Evolutionary conservation across 1,140 invertebrate species (phyloP).

Genomic region (Drosophila ogumai): DNA sequence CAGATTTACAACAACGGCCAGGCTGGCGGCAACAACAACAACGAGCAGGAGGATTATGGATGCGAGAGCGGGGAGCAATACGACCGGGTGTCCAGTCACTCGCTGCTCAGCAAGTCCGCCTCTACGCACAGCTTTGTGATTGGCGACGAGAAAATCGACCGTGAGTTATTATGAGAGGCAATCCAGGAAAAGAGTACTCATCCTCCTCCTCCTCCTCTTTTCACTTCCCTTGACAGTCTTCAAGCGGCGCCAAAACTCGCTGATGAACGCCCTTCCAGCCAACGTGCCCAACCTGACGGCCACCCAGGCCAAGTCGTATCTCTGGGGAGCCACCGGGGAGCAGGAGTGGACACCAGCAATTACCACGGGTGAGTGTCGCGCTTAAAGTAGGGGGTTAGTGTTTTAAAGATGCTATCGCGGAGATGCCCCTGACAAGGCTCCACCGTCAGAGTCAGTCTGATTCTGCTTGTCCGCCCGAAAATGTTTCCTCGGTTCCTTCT

Average conservation of each 20-base stretch:
- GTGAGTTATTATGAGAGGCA: constrained; percentile 30
- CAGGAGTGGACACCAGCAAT: constrained; percentile 98
- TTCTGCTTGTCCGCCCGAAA: not conserved
- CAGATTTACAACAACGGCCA: constrained; percentile 16
- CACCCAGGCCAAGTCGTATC: constrained; percentile 89
- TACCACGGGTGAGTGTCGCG: constrained; percentile 91
- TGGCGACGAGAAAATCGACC: constrained; percentile 65
- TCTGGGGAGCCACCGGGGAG: constrained; percentile 96
- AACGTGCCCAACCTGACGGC: constrained; percentile 70
- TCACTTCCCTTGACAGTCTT: constrained; percentile 41
- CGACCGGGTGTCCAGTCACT: constrained; percentile 69
- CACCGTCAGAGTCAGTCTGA: not conserved
- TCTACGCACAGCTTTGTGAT: constrained; percentile 51
- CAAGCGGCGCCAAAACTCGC: constrained; percentile 70
- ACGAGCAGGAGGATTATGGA: constrained; percentile 56
- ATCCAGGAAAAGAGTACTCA: not conserved
- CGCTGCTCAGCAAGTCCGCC: constrained; percentile 54
- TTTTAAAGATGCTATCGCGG: constrained; percentile 52
- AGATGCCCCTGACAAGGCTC: not conserved
- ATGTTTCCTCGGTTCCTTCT: constrained; percentile 38
- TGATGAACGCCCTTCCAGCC: constrained; percentile 57
- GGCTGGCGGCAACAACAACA: constrained; percentile 51
- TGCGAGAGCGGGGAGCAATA: constrained; percentile 48
- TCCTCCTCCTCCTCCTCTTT: not conserved
- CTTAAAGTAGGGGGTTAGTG: constrained; percentile 13